phyloP scores from a whole-genome alignment of 2,888 invertebrate genomes.

The Ophion slaviceki region DNA sequence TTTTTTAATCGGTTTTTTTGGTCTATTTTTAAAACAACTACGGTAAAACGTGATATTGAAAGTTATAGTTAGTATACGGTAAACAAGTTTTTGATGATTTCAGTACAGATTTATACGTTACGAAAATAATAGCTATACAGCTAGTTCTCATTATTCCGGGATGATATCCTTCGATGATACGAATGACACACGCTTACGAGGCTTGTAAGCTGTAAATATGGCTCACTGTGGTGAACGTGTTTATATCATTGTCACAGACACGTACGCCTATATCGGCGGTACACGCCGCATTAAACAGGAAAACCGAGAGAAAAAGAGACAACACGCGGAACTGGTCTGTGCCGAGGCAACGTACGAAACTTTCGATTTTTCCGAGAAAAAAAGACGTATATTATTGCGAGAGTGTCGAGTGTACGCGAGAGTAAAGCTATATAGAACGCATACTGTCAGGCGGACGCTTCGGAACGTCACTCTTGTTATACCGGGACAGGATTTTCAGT shows the following conservation, averaged over 20 bases:
- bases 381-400: not conserved
- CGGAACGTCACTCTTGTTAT: slow-evolving; percentile 15
- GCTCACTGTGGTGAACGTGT: not conserved
- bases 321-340: slow-evolving; percentile 1
- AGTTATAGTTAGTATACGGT: not conserved
- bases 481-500: not conserved
- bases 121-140: not conserved
- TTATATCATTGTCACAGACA: not conserved
- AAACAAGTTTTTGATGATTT: not conserved
- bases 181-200: not conserved
- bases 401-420: slow-evolving; percentile 9
- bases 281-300: not conserved
- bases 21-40: not conserved
- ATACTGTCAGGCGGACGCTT: slow-evolving; percentile 40
- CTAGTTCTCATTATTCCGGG: not conserved
- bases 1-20: not conserved
- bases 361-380: slow-evolving; percentile 7
- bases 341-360: slow-evolving; percentile 1
- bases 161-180: not conserved
- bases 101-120: not conserved
- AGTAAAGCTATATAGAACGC: slow-evolving; percentile 20
- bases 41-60: not conserved
- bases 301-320: not conserved
- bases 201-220: not conserved
- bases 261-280: not conserved